Evolutionary conservation across 2,888 invertebrate species (phyloP), one percentile per base, ranked within the genome.

Genomic region (Drosophila diplacantha): DNA sequence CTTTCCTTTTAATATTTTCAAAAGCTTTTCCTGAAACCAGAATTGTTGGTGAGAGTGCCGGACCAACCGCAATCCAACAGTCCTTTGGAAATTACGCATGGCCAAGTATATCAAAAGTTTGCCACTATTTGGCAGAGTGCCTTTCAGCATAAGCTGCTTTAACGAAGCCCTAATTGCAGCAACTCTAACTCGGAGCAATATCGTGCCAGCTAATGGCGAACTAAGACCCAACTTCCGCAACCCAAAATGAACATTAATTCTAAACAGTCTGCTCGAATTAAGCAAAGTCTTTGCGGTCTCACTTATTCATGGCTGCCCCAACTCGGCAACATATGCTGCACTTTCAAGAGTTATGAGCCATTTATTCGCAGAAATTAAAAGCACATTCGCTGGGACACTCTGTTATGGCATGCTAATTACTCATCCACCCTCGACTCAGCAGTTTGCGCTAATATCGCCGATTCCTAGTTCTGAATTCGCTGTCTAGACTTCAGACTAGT

Each of bases 401-500:
- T 4, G 6, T 43, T 58, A 49, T 41, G 51, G 52, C 38, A 60
- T 60, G 49, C 38, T 61, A 67, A 60, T 67, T 67, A 69, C 53
- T 59, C 53, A 39, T 18, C 18, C 32, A 35, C 22, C 7, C 38
- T 16, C 14, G 29, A 46, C 37, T 46, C 32, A 18, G 32, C 44
- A 54, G 50, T 38, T 41, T 37, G 20, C 46, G 35, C 32, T 29
- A 52, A 41, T 52, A 24, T 37, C 34, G 49, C 32, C 72, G 51
- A 56, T 26, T 37, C 51, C 50, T 56, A 35, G 59, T 44, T 49
- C 51, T 26, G 37, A 14, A 34, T 55, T 47, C 32, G 49, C 14
- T 37, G 82, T 83, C 78, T 79, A 79, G 78, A 83, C 78, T 67
- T 9, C n/a, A 41, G 41, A 44, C 29, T 38, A 20, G 18, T 26